A percentile compares a stretch with the other conserved stretches of the same genome.
Evolutionary conservation across 2,888 invertebrate genomes (phyloP).

Genomic region (Sminthurides aquaticus): DNA sequence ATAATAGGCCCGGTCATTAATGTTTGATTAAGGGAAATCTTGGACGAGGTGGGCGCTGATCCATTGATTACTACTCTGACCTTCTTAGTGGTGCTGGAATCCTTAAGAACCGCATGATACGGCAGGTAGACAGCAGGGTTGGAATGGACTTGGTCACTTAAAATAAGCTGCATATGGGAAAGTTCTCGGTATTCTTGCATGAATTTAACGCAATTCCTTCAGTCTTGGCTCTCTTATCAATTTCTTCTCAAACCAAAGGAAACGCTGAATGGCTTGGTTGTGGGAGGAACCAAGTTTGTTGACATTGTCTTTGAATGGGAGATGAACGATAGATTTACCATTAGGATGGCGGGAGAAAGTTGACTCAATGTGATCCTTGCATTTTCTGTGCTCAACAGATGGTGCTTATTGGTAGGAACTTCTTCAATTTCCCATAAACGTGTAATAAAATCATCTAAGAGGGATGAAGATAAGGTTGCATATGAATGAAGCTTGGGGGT

Average conservation of each 20-base stretch:
- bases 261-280: not conserved
- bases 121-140: conserved; percentile 41
- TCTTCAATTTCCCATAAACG: not conserved
- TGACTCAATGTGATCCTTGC: conserved; percentile 9
- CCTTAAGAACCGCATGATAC: conserved; percentile 43
- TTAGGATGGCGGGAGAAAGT: conserved; percentile 2
- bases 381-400: too few species aligned
- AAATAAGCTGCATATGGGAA: conserved; percentile 37
- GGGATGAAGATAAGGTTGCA: too few species aligned
- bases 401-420: not conserved
- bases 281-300: not conserved
- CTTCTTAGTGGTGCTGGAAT: conserved; percentile 42
- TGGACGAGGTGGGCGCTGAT: conserved; percentile 37
- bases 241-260: not conserved
- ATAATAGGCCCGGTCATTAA: conserved; percentile 42
- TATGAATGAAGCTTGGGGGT: too few species aligned
- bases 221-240: not conserved
- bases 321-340: conserved; percentile 17
- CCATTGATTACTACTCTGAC: conserved; percentile 45
- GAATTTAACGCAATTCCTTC: conserved; percentile 25
- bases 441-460: too few species aligned
- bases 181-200: conserved; percentile 34
- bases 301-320: conserved; percentile 15
- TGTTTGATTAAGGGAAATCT: conserved; percentile 43
- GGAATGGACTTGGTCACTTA: too few species aligned